Evolutionary conservation across 2,113 vertebrate genomes (phyloP), one percentile per base, ranked within the genome.

Genomic region (Eolophus roseicapilla): DNA sequence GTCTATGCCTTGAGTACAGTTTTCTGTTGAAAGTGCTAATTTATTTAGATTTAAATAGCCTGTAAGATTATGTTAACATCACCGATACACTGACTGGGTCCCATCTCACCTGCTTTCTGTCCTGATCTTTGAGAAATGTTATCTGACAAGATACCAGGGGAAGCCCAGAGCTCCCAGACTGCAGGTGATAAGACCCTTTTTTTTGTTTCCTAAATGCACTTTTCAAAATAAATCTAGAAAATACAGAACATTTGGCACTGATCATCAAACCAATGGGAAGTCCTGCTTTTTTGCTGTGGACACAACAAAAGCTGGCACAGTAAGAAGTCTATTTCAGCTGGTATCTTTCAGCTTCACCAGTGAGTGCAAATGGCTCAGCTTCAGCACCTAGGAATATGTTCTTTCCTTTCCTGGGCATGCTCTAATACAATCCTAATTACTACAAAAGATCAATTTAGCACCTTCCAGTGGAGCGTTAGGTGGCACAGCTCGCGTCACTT

Each of bases 311-410:
- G 21, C 39, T 49, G 23, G 23, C 46, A 35, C 20, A 60, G 27
- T 4, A 33, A 64, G 27, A 59, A 70, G 6, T 9, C 33, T 44
- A 21, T 39, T 62, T 78, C 10, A 7, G 33, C 57, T 35, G 25
- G 8, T 52, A 37, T 35, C 11, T 33, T 46, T 33, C 62, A 50
- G 25, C 33, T 68, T 35, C 73, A 55, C 33, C 67, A 55, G 16
- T 3, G 1, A 79, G 37, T 0, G 1, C 41, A n/a, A 87, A 68
- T 1, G 5, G 28, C 52, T 86, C 43, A 43, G 10, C 12, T 69
- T 52, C 49, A 59, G 21, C 25, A 68, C 25, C 16, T 27, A 35
- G 20, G 46, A 84, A 17, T 21, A n/a, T 41, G 13, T 47, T 69
- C 19, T 59, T 79, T 59, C 10, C 23, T 78, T 63, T 75, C 28